phyloP scores from a whole-genome alignment of 2,113 vertebrate genomes.

The Charadrius vociferus region DNA sequence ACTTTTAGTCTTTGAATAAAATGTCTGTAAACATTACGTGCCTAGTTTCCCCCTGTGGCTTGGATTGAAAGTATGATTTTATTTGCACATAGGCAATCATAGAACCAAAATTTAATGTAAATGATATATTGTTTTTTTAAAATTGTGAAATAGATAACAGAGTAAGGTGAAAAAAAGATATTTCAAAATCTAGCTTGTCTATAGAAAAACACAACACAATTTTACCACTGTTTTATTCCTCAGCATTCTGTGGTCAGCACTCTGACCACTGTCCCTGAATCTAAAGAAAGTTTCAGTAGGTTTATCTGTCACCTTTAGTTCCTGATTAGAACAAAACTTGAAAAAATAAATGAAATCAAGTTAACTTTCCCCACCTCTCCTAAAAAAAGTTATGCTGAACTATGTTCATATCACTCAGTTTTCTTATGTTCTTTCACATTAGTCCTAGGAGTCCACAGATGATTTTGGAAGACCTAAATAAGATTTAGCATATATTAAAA shows the following conservation, averaged over 20 bases:
- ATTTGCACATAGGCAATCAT: background rate
- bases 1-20: background rate
- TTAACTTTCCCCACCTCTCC: background rate
- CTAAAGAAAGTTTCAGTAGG: background rate
- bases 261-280: background rate
- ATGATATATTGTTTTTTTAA: background rate
- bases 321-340: background rate
- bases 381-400: background rate
- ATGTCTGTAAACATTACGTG: background rate
- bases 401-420: background rate
- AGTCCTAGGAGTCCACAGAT: background rate
- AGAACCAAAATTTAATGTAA: background rate
- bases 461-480: background rate
- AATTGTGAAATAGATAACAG: rapidly evolving
- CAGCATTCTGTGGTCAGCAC: background rate
- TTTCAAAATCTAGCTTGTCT: background rate
- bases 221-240: background rate
- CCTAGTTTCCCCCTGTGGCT: background rate
- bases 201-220: background rate
- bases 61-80: background rate
- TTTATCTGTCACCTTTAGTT: background rate
- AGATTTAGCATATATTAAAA: background rate
- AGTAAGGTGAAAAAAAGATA: background rate
- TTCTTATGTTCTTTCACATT: background rate
- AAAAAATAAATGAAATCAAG: background rate